These are phyloP conservation scores for Paedocypris micromegethes DNA, from an alignment of 2,797 vertebrate species.

Conservation along the genomic window DNA sequence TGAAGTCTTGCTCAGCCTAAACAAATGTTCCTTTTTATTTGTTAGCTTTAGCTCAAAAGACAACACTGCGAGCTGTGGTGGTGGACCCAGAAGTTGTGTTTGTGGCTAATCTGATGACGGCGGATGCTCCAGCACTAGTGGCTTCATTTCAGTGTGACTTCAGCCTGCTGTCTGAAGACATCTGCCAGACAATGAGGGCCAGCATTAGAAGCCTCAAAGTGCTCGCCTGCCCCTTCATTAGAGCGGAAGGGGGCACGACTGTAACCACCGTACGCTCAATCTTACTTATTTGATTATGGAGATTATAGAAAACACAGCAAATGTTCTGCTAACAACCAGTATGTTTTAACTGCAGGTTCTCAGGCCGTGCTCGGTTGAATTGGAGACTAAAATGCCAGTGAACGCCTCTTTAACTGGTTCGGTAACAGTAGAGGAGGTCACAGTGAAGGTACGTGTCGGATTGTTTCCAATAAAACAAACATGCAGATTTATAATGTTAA, in stretches of 20 bases:
- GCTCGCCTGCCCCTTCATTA: conserved; percentile 87
- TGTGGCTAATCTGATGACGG: conserved; percentile 83
- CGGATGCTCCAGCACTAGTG: conserved; percentile 82
- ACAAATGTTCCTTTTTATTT: background rate
- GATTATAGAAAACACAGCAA: too few species aligned
- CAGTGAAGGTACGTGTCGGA: conserved; percentile 76
- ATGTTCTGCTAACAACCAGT: background rate
- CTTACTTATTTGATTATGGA: background rate
- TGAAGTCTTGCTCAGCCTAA: background rate
- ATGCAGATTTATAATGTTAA: too few species aligned
- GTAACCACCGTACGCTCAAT: conserved; percentile 79
- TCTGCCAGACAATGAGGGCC: conserved; percentile 71
- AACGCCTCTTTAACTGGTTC: conserved; percentile 71
- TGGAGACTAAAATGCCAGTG: conserved; percentile 72
- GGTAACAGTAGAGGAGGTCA: conserved; percentile 78
- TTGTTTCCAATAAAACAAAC: background rate
- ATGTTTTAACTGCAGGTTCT: conserved; percentile 71
- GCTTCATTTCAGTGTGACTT: conserved; percentile 85
- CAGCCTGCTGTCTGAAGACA: conserved; percentile 60
- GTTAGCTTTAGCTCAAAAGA: conserved; percentile 53
- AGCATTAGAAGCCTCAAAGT: conserved; percentile 79
- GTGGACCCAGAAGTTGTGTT: conserved; percentile 93
- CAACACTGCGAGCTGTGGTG: conserved; percentile 74
- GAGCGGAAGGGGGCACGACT: conserved; percentile 63
- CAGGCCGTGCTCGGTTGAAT: conserved; percentile 79